Base-by-base conservation (phyloP, 1,140 invertebrate genomes). In the Aphis gossypii region DNA sequence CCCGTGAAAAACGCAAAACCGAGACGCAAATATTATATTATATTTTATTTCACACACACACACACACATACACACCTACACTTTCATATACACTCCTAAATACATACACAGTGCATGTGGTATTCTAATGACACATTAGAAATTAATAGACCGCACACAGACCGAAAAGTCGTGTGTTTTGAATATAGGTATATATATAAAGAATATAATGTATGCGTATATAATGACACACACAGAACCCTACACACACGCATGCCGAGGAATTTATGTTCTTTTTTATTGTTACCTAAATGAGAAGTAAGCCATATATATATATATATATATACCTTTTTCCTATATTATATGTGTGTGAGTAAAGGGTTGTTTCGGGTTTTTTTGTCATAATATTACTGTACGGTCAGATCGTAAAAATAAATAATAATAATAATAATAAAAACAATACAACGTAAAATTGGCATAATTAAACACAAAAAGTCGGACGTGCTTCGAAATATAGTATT, bases 391-490 rank as follows among this genome's bases (percentile, higher is more conserved):
- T n/a, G n/a, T 86, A 46, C 38, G 7, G 38, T 44, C 8, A 23
- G 41, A 44, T 86, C 38, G 84, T 86, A 86, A 86, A 76, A 76
- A 35, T 76, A 76, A 68, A 68, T 60, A 68, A 68, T n/a, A n/a
- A 68, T 4, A 60, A 60, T n/a, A 68, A 30, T 11, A 30, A 56
- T 11, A 30, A 68, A 76, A 76, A 86, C 25, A 86, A 86, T n/a
- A 20, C 14, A 25, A n/a, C 30, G 14, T 11, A 48, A 48, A 86
- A 86, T 86, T 86, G 84, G 44, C 84, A 86, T 86, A 44, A 86
- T 86, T 86, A 86, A 86, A 86, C 25, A 86, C 38, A 2, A 14
- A 86, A 48, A 86, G 41, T 86, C 41, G 30, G 25, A 46, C 5
- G 38, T 86, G 23, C 11, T 25, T 46, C 25, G 84, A 46, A 84